Base-by-base conservation (phyloP, 2,888 invertebrate species). In the Myathropa florea region DNA sequence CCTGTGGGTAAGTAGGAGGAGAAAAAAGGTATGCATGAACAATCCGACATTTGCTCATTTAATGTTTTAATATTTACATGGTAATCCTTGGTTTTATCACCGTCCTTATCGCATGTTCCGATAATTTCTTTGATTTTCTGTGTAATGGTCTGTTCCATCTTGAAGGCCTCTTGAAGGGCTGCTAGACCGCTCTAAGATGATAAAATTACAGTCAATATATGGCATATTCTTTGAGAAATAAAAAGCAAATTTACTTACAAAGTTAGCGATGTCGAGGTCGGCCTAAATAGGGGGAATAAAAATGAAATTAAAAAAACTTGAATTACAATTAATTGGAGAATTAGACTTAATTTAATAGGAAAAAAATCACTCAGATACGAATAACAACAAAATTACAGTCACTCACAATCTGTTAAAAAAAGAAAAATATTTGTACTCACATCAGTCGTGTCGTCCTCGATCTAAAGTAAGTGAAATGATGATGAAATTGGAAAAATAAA, bases 111-210 rank as follows among this genome's bases (percentile, higher is more conserved):
- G 91, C 97, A 97, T 23, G 91, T 93, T 88, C 92, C 92, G 90
- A 97, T 96, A 67, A 97, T 95, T 0, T 93, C 93, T 23, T 95
- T 94, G 91, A 97, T 97, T 89, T 94, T 95, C 88, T 94, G 93
- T 23, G 98, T 98, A 53, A 98, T 98, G 36, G 94, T 92, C 23
- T 94, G 93, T 93, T 98, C 98, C 91, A 98, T 93, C 75, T 94
- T 94, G 24, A 98, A 94, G 0, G 98, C 97, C 84, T 95, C 94
- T 83, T 95, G 94, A 80, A 98, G 93, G 0, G 98, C 97, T 3
- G 93, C 93, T 7, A 95, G 93, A 0, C 95, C 97, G 89, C 85
- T 26, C 36, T 70, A 36, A 24, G 64, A 46, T 18, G 26, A 36
- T 26, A 3, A 57, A 70, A 10, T 61, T n/a, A 28, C 26, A 26